Conservation (phyloP, 2,888 invertebrate species). For the Chrysopilus asiliformis region DNA sequence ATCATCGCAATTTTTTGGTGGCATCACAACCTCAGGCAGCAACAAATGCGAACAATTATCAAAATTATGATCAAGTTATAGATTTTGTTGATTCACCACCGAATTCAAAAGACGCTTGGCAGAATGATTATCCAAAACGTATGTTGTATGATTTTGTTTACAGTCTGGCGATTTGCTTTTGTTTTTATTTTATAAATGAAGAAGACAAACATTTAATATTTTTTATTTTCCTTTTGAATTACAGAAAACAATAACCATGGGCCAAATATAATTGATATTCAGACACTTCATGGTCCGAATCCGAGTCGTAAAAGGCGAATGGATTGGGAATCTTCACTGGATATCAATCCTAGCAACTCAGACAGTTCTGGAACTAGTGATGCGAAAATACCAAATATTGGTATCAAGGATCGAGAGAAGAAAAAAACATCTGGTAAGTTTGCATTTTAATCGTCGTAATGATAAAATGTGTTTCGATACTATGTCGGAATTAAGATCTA, state of each 20-base stretch:
- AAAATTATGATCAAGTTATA: conserved; percentile 34
- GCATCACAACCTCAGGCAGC: conserved; percentile 33
- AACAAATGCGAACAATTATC: conserved; percentile 18
- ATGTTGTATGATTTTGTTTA: conserved; percentile 6
- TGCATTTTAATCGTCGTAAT: too few species aligned
- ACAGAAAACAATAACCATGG: conserved; percentile 20
- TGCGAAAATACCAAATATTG: conserved; percentile 15
- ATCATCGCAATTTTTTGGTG: conserved; percentile 9
- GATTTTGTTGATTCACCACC: conserved; percentile 37
- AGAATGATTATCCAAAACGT: conserved; percentile 25
- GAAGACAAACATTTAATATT: background rate
- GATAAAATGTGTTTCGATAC: too few species aligned
- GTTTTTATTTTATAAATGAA: conserved; percentile 1
- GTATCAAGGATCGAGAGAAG: conserved; percentile 13
- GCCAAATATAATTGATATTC: conserved; percentile 33
- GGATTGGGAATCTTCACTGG: conserved; percentile 37
- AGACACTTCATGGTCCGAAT: conserved; percentile 29
- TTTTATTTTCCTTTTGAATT: too few species aligned
- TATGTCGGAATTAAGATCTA: too few species aligned
- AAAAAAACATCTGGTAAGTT: conserved; percentile 13
- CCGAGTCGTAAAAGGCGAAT: conserved; percentile 36
- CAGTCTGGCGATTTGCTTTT: background rate
- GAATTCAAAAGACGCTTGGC: conserved; percentile 36
- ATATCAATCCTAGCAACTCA: conserved; percentile 26
- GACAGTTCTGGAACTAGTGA: conserved; percentile 7